Base-by-base conservation (phyloP, 2,888 invertebrate species). In the Cryptus viduatorius region DNA sequence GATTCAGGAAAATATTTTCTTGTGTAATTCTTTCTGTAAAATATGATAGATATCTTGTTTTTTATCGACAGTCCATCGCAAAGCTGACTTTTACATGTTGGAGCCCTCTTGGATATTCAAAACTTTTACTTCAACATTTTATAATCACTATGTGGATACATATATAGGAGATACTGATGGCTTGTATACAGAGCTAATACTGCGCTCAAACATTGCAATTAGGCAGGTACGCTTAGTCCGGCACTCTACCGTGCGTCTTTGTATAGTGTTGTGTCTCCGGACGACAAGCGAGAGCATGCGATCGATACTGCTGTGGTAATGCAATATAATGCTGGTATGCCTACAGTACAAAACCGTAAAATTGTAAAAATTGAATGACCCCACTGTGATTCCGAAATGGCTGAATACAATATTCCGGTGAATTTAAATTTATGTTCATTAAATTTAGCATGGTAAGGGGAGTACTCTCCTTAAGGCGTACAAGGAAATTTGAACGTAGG, bases 391-490 rank as follows among this genome's bases (percentile, higher is more conserved):
- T 37, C 37, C 37, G 1, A 37, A 37, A 37, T 37, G 1, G 37
- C 37, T 8, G 37, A 1, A 37, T 4, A 37, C 7, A 37, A 37
- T 7, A 37, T 37, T 16, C 31, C 48, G 72, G 37, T 53, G 73
- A 73, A 61, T 59, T 37, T 46, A 64, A 75, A 83, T 79, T 79
- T 68, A 14, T 83, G 69, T 69, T 64, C 75, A 79, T 75, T 73
- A 46, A 61, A 31, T 44, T 5, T 53, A 37, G 4, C 46, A n/a
- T 50, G 29, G 50, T 24, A 79, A 46, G 68, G 24, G 24, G 42
- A 61, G 61, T 19, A 68, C 75, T 64, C 69, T 64, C 44, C 69
- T 14, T 37, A 69, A 56, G 46, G 42, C 53, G 24, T 19, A 46
- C 12, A n/a, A 4, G 1, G 50, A n/a, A 48, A 53, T 46, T 16